Base-by-base conservation (phyloP, 2,888 invertebrate species). In the Nezara viridula region DNA sequence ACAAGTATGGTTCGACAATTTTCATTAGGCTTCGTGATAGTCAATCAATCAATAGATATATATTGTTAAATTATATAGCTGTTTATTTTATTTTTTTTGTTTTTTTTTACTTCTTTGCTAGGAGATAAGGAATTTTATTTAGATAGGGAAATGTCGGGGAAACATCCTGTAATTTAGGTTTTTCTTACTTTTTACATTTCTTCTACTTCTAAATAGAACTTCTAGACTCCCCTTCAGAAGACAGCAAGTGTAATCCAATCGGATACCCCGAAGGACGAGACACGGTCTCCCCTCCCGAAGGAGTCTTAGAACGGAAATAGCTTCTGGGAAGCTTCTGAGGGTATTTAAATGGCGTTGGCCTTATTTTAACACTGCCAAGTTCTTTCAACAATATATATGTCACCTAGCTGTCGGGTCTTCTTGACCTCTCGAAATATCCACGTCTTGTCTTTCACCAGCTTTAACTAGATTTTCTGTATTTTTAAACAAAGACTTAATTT, bases 321-420 rank as follows among this genome's bases (percentile, higher is more conserved):
- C 81, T 44, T 81, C 81, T 81, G n/a, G 55, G 81, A 85, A 81
- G 85, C 89, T 89, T 87, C 89, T 89, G n/a, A 24, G 44, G 50
- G 90, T 87, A 89, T 89, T 90, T 90, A 90, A 90, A 90, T 90
- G 90, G 90, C 90, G 89, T 55, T 90, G 90, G 90, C 90, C 90
- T 90, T 89, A 88, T 89, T 90, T 88, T 85, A 88, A 81, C 88
- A 50, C 88, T 88, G 88, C 88, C 88, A 88, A 88, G 81, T 77
- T 88, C 88, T 88, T 88, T 50, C 81, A 77, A 37, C 49, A 85
- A 88, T 88, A 88, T 88, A 88, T 88, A 85, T 88, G 85, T 88
- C 88, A 77, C 40, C 49, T 49, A 40, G 81, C n/a, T n/a, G 44
- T 44, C 81, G 44, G 81, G 44, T 24, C n/a, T n/a, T 14, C 19